Evolutionary conservation across 2,113 vertebrate genomes (phyloP).

Genomic region (Lagopus muta): DNA sequence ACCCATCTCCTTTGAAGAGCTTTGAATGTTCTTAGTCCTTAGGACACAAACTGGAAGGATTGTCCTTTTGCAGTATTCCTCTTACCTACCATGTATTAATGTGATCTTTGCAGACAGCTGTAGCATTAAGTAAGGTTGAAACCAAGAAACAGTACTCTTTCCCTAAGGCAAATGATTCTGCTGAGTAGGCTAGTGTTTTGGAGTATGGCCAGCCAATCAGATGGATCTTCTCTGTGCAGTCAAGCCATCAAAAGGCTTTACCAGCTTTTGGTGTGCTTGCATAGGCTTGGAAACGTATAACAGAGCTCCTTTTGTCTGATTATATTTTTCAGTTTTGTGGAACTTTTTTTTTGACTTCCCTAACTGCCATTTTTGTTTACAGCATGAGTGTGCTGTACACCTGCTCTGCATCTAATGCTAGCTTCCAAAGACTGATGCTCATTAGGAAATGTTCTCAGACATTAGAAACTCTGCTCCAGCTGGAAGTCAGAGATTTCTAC

Average conservation of each 20-base stretch:
- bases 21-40: neutral
- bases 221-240: neutral
- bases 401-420: neutral
- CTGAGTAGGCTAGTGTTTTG: rapidly evolving
- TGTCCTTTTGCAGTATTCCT: neutral
- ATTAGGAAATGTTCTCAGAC: neutral
- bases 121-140: neutral
- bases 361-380: neutral
- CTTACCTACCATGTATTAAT: rapidly evolving
- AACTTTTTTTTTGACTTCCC: neutral
- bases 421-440: neutral
- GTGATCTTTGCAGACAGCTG: neutral
- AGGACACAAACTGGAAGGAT: neutral
- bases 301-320: neutral
- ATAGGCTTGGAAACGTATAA: neutral
- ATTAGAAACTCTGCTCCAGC: neutral
- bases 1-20: neutral
- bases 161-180: neutral
- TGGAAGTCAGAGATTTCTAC: neutral
- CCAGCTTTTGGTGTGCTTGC: neutral
- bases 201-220: neutral
- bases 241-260: rapidly evolving
- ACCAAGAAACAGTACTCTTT: neutral
- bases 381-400: neutral
- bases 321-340: neutral